Evolutionary conservation across 2,113 vertebrate genomes (phyloP), one percentile per base, ranked within the genome.

Genomic region (Siphamia tubifer): DNA sequence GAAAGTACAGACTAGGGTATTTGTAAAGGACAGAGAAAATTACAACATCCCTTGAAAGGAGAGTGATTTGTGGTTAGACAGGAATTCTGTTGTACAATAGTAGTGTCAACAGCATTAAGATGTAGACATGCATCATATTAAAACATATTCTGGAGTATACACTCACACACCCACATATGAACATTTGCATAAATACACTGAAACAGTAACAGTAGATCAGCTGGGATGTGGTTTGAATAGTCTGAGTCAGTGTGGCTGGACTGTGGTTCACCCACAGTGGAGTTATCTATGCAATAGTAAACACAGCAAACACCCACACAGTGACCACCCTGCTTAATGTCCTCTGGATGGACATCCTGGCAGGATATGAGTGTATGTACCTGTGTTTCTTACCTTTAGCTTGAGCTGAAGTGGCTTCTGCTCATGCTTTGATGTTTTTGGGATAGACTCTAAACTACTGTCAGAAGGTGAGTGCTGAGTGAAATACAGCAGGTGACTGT

Each of bases 301-400:
- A 82, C 57, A 73, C 10, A 25, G 34, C 58, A 38, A 43, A 61
- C 68, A 27, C 51, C 52, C 73, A 63, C 62, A 62, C 23, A 27
- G 13, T 76, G 75, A 83, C 69, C 85, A 84, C 83, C 81, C 76
- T 82, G 53, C 60, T 70, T 49, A 15, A 65, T 21, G 44, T 70
- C 57, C 31, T 23, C 21, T 0, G 25, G n/a, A 24, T 9, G 16
- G 38, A 52, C 48, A 40, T 38, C 51, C 56, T 10, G 3, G 13
- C 42, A 66, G 51, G 8, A 34, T 55, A 9, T 21, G 9, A 2
- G 1, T 12, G 16, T 32, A 20, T 23, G 20, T 44, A 7, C 15
- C 23, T 17, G 24, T 28, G 36, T 43, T 39, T 19, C 5, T 19
- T 43, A 9, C 47, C 1, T 12, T 12, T 2, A n/a, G 20, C 35